phyloP scores from a whole-genome alignment of 2,888 invertebrate species.

The Drosophila putrida region DNA sequence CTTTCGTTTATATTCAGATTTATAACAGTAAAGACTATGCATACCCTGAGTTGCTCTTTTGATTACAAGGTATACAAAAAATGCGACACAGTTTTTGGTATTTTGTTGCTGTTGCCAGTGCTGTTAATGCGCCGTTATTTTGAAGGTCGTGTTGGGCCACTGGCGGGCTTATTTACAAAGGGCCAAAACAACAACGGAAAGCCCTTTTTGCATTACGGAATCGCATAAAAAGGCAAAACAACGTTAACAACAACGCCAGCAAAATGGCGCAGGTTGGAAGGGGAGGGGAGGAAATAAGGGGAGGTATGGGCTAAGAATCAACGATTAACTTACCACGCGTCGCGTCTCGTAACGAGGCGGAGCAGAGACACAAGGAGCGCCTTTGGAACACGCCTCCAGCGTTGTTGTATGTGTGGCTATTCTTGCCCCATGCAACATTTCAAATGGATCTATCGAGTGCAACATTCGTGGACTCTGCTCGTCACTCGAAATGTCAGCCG shows the following conservation, averaged over 20 bases:
- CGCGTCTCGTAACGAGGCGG: slow-evolving; percentile 70
- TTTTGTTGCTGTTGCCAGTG: slow-evolving; percentile 25
- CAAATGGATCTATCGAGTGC: slow-evolving; percentile 65
- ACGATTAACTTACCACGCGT: slow-evolving; percentile 74
- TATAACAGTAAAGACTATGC: neutral
- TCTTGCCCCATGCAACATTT: slow-evolving; percentile 54
- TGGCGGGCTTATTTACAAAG: slow-evolving; percentile 44
- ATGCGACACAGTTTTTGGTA: slow-evolving; percentile 65
- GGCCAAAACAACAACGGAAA: slow-evolving; percentile 53
- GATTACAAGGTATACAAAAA: slow-evolving; percentile 32
- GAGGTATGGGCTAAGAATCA: slow-evolving; percentile 26
- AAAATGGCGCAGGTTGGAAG: slow-evolving; percentile 16
- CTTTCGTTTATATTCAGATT: neutral
- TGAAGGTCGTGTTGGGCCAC: slow-evolving; percentile 69
- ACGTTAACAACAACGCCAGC: slow-evolving; percentile 22
- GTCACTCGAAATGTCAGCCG: slow-evolving; percentile 57
- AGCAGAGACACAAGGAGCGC: slow-evolving; percentile 19
- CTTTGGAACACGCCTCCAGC: slow-evolving; percentile 31
- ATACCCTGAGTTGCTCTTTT: slow-evolving; percentile 13
- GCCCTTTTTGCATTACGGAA: slow-evolving; percentile 68
- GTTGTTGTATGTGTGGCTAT: slow-evolving; percentile 16
- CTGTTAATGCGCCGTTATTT: slow-evolving; percentile 66
- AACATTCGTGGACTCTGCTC: slow-evolving; percentile 42
- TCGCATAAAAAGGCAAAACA: slow-evolving; percentile 49
- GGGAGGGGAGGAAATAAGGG: too few species aligned